These are phyloP conservation scores for Leptinotarsa texana DNA, from an alignment of 1,140 invertebrate species.

Conservation along the genomic window DNA sequence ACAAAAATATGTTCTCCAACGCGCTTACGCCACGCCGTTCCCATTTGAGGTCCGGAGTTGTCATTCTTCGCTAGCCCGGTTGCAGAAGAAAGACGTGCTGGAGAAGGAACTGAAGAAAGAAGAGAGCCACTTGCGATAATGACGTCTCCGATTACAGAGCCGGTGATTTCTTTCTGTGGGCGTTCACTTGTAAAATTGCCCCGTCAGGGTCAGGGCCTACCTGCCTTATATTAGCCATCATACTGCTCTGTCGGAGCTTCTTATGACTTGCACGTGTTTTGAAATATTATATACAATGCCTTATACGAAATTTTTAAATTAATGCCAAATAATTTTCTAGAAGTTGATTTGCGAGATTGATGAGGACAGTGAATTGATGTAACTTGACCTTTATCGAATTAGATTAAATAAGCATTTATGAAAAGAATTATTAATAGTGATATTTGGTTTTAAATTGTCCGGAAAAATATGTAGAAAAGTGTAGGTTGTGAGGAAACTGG, in stretches of 20 bases:
- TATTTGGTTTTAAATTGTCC: too few species aligned
- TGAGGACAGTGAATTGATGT: too few species aligned
- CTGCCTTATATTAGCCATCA: conserved; percentile 32
- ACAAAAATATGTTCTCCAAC: too few species aligned
- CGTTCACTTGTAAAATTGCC: conserved; percentile 44
- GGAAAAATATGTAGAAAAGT: too few species aligned
- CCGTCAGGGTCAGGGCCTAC: conserved; percentile 39
- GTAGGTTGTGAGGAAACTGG: too few species aligned
- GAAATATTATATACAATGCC: conserved; percentile 11
- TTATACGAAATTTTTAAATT: conserved; percentile 8
- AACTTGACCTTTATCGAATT: too few species aligned
- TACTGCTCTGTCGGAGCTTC: conserved; percentile 21
- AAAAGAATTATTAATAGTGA: too few species aligned
- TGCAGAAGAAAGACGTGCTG: neutral
- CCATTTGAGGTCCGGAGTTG: neutral
- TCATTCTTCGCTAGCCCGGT: neutral
- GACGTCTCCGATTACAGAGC: conserved; percentile 40
- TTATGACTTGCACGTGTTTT: conserved; percentile 25
- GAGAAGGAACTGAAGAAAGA: neutral
- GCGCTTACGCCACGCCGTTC: neutral
- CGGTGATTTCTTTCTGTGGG: conserved; percentile 38
- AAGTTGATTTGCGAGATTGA: neutral
- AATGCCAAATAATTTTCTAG: neutral
- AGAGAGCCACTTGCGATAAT: conserved; percentile 30
- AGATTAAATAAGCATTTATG: too few species aligned